phyloP scores from a whole-genome alignment of 37 sponge, comb jelly and placozoan species.

The Haliclona indistincta region DNA sequence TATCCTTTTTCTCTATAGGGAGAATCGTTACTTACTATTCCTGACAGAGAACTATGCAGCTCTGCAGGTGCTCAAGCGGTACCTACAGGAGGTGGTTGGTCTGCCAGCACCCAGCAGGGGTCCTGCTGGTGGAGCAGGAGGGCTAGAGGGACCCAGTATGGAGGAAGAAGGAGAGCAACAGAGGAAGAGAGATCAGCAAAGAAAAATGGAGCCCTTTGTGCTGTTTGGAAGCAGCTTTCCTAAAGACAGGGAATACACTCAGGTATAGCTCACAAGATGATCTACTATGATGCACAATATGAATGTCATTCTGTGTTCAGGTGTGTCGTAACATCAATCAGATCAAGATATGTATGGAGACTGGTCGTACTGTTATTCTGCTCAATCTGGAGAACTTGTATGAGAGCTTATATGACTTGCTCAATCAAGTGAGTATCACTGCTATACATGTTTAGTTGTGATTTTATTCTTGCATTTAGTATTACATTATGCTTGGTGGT shows the following conservation, averaged over 20 bases:
- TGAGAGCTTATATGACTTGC: conserved; percentile 95
- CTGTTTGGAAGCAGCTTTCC: conserved; percentile 96
- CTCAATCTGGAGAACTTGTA: conserved; percentile 94
- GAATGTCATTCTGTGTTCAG: no score
- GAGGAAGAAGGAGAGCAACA: not conserved
- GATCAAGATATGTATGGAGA: conserved; percentile 96
- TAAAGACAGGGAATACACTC: conserved; percentile 95
- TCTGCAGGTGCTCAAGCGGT: conserved; percentile 73
- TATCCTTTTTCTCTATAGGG: conserved; percentile 55
- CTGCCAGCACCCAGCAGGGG: no score
- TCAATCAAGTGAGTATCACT: conserved; percentile 87
- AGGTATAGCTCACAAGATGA: conserved; percentile 45
- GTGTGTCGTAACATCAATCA: conserved; percentile 93
- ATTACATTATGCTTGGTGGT: conserved; percentile 59
- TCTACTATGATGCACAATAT: not conserved
- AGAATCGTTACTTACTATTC: conserved; percentile 92
- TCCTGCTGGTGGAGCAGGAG: not conserved
- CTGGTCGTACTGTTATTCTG: conserved; percentile 85
- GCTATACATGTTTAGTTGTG: not conserved
- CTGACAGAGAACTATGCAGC: conserved; percentile 95
- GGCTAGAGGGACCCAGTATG: not conserved
- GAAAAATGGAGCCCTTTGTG: conserved; percentile 59
- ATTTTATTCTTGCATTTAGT: conserved; percentile 21
- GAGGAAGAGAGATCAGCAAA: not conserved
- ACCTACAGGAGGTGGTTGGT: conserved; percentile 19